Evolutionary conservation across 2,888 invertebrate species (phyloP), one percentile per base, ranked within the genome.

Genomic region (Trachelus troglodyta): DNA sequence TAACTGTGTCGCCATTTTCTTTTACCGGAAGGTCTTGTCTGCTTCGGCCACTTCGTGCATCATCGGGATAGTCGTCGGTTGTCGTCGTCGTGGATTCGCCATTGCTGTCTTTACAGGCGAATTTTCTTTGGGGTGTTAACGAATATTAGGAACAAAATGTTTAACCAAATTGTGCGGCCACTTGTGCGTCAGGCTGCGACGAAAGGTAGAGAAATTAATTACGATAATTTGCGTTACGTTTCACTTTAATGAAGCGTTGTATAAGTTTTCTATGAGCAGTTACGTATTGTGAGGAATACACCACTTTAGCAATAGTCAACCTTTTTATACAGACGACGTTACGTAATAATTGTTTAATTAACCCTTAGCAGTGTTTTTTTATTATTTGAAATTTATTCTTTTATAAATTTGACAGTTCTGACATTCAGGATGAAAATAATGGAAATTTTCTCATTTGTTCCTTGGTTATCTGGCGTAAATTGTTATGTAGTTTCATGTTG

Each of bases 101-200:
- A 23, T 56, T 56, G 9, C 9, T 23, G 56, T 56, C 56, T 56
- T 23, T 23, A 23, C 56, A 9, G 56, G 23, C 56, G 23, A 23
- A 56, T 56, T 56, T 56, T 56, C 56, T 56, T 56, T 23, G 23
- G 56, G 56, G 23, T 23, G 56, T 23, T 23, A 56, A 30, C 71
- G 15, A 71, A 34, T 71, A 31, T 31, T 71, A 33, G 4, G 33
- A 30, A 33, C 12, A 79, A 74, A 74, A 79, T 79, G 79, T 79
- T 79, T 31, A 77, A 77, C 56, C 79, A 79, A 76, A 69, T 79
- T 31, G 15, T 79, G 34, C 79, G 79, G 37, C 76, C 79, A 31
- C 76, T 79, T 15, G 40, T 69, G n/a, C 73, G 33, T n/a, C 73
- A 77, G n/a, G 69, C 69, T 33, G 11, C 73, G 12, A 73, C 73